Evolutionary conservation across 2,797 vertebrate species (phyloP), one percentile per base, ranked within the genome.

Genomic region (Chaunax sp.): DNA sequence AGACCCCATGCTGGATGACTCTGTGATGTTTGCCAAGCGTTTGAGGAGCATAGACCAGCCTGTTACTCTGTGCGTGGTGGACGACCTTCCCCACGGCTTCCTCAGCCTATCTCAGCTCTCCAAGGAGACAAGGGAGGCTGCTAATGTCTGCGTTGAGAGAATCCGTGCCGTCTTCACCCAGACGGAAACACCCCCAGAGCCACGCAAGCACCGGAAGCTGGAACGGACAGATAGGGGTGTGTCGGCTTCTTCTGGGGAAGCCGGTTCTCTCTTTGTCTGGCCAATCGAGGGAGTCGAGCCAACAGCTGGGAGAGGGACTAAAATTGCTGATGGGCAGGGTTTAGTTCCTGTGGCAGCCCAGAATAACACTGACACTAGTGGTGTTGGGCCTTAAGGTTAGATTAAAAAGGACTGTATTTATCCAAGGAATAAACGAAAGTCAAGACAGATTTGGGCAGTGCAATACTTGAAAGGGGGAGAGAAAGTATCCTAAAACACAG

Each of bases 1-100:
- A 69, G 96, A 98, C 90, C 96, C 96, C 60, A 96, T 98, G 93
- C 89, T 98, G 85, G 97, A 97, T 3, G 97, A 98, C 91, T 96
- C 96, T 0, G 95, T 98, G 82, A 96, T 96, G 95, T 95, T 98
- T 23, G 96, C 96, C 46, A 94, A 96, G 81, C 92, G 96, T 15
- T 91, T 98, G 78, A 92, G 93, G 33, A 75, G 66, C 38, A 47
- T 95, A 37, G 90, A 90, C 46, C 95, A 91, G 80, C 94, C 94
- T 0, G 96, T 97, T 86, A 95, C 94, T 3, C 87, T 97, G 59
- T 93, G 92, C 28, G 93, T 97, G 41, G 94, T 97, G 58, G 96
- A 96, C 49, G 96, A 97, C 89, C 94, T 97, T 67, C 96, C 96
- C 3, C 96, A 98, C 1, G 96, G 96, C 79, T 98, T 97, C 87